phyloP scores from a whole-genome alignment of 1,140 invertebrate species.

The Hycleus cichorii region DNA sequence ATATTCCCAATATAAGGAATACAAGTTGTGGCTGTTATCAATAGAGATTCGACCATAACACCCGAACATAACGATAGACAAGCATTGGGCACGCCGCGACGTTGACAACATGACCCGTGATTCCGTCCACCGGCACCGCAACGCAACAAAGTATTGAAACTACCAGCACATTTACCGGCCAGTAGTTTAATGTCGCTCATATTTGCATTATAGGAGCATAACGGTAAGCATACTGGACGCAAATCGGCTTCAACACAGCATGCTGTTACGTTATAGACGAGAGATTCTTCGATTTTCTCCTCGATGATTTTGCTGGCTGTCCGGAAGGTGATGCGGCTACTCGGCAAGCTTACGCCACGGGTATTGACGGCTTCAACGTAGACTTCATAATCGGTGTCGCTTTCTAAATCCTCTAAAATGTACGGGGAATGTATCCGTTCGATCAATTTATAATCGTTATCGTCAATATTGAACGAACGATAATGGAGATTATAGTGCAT shows the following conservation, averaged over 20 bases:
- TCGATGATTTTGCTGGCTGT: slow-evolving; percentile 57
- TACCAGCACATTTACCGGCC: slow-evolving; percentile 53
- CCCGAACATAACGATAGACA: slow-evolving; percentile 71
- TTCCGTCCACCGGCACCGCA: slow-evolving; percentile 68
- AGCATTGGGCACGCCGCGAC: slow-evolving; percentile 61
- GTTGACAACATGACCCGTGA: slow-evolving; percentile 63
- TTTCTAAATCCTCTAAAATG: slow-evolving; percentile 64
- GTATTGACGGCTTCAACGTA: slow-evolving; percentile 74
- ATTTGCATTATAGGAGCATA: slow-evolving; percentile 75
- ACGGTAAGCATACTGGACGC: slow-evolving; percentile 62
- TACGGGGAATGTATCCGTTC: slow-evolving; percentile 54
- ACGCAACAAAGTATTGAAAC: slow-evolving; percentile 60
- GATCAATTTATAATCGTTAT: slow-evolving; percentile 38
- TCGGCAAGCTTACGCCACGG: slow-evolving; percentile 67
- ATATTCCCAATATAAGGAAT: slow-evolving; percentile 75
- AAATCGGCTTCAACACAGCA: slow-evolving; percentile 67
- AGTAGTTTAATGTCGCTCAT: slow-evolving; percentile 66
- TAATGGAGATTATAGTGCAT: slow-evolving; percentile 61
- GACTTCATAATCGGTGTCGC: slow-evolving; percentile 70
- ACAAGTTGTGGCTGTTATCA: slow-evolving; percentile 53
- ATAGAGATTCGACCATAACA: slow-evolving; percentile 49
- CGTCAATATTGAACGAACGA: slow-evolving; percentile 37
- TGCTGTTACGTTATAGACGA: slow-evolving; percentile 64
- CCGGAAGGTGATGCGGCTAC: slow-evolving; percentile 64
- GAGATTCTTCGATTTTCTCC: slow-evolving; percentile 47